These are phyloP conservation scores for Acipenser transmontanus DNA, from an alignment of 2,797 vertebrate species.

Conservation along the genomic window DNA sequence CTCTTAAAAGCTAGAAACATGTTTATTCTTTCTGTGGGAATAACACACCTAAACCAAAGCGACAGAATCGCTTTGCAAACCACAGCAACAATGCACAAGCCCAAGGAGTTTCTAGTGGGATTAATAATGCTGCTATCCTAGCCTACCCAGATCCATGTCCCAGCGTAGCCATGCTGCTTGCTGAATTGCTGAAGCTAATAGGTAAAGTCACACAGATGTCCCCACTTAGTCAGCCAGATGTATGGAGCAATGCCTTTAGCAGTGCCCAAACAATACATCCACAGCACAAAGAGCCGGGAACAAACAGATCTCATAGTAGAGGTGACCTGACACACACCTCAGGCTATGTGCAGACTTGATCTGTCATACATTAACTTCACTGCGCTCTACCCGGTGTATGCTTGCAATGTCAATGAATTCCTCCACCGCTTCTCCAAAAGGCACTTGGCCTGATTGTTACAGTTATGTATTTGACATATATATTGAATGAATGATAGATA, in stretches of 20 bases:
- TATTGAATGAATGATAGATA: too few relatives aligned
- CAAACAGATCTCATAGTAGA: slow-evolving; percentile 39
- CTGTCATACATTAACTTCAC: not conserved
- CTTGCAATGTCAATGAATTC: not conserved
- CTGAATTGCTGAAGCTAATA: not conserved
- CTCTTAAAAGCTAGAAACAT: too few relatives aligned
- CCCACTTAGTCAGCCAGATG: slow-evolving; percentile 43
- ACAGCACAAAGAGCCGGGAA: slow-evolving; percentile 43
- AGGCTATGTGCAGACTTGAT: slow-evolving; percentile 29
- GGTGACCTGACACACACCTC: slow-evolving; percentile 35
- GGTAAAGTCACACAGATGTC: slow-evolving; percentile 41
- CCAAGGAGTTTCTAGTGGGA: too few relatives aligned
- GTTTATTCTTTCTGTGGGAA: too few relatives aligned
- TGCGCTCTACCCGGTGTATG: not conserved
- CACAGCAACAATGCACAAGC: too few relatives aligned
- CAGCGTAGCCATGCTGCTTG: too few relatives aligned
- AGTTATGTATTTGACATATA: not conserved
- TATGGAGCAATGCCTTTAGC: slow-evolving; percentile 36
- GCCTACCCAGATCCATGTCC: too few relatives aligned
- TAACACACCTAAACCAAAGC: too few relatives aligned
- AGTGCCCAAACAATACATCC: slow-evolving; percentile 44
- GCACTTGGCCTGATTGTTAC: not conserved
- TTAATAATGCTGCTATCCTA: too few relatives aligned
- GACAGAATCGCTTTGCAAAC: too few relatives aligned
- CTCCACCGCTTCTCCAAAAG: too few relatives aligned